These are phyloP conservation scores for Nasonia vitripennis DNA, from an alignment of 1,140 invertebrate species.

Conservation along the genomic window DNA sequence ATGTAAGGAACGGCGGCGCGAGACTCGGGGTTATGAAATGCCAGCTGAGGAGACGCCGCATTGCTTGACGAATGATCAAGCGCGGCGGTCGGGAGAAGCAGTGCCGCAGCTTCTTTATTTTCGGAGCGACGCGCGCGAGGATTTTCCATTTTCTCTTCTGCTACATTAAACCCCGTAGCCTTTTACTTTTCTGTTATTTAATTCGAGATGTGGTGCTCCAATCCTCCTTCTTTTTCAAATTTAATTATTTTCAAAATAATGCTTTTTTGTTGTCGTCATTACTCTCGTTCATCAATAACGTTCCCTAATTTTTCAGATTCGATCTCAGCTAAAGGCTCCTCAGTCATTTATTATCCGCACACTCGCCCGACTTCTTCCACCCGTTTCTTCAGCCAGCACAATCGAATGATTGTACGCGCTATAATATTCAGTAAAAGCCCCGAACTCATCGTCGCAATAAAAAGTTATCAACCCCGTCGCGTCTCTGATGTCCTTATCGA, in stretches of 20 bases:
- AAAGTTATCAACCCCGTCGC: background rate
- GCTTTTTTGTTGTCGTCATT: too few species aligned
- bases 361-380: too few species aligned
- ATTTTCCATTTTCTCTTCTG: conserved; percentile 65
- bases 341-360: too few species aligned
- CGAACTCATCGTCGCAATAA: too few species aligned
- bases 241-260: background rate
- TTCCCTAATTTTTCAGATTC: background rate
- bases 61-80: background rate
- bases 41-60: background rate
- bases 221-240: background rate
- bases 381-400: background rate
- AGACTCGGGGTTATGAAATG: conserved; percentile 34
- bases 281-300: too few species aligned
- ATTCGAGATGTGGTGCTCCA: background rate
- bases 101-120: conserved; percentile 36
- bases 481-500: conserved; percentile 2
- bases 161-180: conserved; percentile 34
- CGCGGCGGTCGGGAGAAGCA: background rate
- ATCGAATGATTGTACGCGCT: background rate
- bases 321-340: background rate
- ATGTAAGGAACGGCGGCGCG: conserved; percentile 65
- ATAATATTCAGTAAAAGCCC: too few species aligned
- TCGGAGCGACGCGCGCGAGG: conserved; percentile 58
- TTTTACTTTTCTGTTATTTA: conserved; percentile 19